Evolutionary conservation across 2,888 invertebrate species (phyloP).

Genomic region (Podotricha telesiphe): DNA sequence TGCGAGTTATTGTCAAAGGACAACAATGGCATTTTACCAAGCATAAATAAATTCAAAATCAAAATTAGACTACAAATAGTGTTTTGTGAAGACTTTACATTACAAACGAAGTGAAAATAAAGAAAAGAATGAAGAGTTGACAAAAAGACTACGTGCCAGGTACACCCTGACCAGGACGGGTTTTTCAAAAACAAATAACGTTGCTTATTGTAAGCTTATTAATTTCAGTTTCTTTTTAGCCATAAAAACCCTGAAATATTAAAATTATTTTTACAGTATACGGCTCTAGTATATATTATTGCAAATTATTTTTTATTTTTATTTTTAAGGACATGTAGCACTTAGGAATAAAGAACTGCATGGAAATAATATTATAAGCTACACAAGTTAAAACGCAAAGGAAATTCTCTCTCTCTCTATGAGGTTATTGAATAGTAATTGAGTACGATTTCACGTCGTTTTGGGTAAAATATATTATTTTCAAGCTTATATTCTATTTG

Average conservation of each 20-base stretch:
- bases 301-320: too few relatives aligned
- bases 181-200: slow-evolving; percentile 3
- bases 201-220: neutral
- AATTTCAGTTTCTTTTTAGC: too few relatives aligned
- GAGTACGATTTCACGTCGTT: too few relatives aligned
- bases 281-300: too few relatives aligned
- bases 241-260: neutral
- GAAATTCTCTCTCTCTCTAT: too few relatives aligned
- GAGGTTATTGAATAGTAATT: too few relatives aligned
- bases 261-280: neutral
- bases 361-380: too few relatives aligned
- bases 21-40: neutral
- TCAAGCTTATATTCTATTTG: too few relatives aligned
- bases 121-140: slow-evolving; percentile 3
- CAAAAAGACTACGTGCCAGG: slow-evolving; percentile 5
- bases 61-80: neutral
- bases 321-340: too few relatives aligned
- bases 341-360: too few relatives aligned
- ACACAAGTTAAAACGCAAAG: too few relatives aligned
- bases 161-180: slow-evolving; percentile 4
- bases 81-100: slow-evolving; percentile 9
- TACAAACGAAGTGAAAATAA: slow-evolving; percentile 3
- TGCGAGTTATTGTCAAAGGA: neutral
- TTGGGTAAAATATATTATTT: too few relatives aligned
- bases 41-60: neutral